phyloP scores from a whole-genome alignment of 1,140 invertebrate genomes.

The Pachypeltis micranthus region DNA sequence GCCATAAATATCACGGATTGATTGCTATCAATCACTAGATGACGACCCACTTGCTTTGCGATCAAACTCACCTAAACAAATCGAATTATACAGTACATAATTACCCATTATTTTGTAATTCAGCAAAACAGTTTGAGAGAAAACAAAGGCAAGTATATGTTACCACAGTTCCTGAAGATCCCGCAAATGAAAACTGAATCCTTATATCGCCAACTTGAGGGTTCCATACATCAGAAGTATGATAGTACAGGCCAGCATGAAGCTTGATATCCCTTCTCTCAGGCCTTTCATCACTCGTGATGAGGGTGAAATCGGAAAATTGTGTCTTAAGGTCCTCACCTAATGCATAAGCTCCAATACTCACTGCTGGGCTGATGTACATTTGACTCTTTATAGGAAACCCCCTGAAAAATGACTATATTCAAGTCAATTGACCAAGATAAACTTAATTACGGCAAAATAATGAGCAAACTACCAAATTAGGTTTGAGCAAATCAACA shows the following conservation, averaged over 20 bases:
- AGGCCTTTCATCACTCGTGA: slow-evolving; percentile 72
- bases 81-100: background rate
- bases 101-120: too few relatives aligned
- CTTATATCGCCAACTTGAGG: slow-evolving; percentile 71
- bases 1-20: slow-evolving; percentile 9
- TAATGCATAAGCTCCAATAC: slow-evolving; percentile 41
- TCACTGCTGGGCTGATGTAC: slow-evolving; percentile 43
- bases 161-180: slow-evolving; percentile 58
- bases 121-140: too few relatives aligned
- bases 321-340: slow-evolving; percentile 55
- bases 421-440: too few relatives aligned
- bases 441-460: too few relatives aligned
- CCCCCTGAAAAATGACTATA: slow-evolving; percentile 33
- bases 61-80: slow-evolving; percentile 20
- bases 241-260: slow-evolving; percentile 75
- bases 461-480: too few relatives aligned
- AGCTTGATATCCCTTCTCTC: slow-evolving; percentile 68
- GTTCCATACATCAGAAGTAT: slow-evolving; percentile 67
- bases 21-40: background rate
- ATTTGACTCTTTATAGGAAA: slow-evolving; percentile 37
- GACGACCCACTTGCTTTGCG: slow-evolving; percentile 9
- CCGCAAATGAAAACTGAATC: slow-evolving; percentile 72
- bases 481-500: too few relatives aligned
- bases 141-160: too few relatives aligned
- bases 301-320: slow-evolving; percentile 60